Base-by-base conservation (phyloP, 2,797 vertebrate genomes). In the Clarias platycephalus region DNA sequence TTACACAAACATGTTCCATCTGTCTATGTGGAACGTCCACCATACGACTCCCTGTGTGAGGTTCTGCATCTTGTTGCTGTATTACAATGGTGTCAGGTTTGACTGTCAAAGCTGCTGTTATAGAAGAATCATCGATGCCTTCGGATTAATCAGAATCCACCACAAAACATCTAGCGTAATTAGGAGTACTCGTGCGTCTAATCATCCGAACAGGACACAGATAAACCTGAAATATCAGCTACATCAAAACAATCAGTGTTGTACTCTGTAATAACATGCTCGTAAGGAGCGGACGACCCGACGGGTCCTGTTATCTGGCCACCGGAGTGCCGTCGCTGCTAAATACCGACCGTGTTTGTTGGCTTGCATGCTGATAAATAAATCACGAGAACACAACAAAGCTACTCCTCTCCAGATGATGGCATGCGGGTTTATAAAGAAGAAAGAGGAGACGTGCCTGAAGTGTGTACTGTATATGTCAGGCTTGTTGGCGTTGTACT, bases 341-440 rank as follows among this genome's bases (percentile, higher is more conserved):
- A 81, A 80, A 86, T 84, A 78, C 83, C 78, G 78, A 66, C 34
- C 15, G 9, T 77, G 67, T 76, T 58, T 80, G 68, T 62, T 31
- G 64, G 60, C 28, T 82, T 31, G 76, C 75, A 62, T 49, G 44
- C 85, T 86, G 82, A 85, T 87, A 75, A 83, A 89, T 76, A 82
- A 84, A 86, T 82, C 78, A 86, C 20, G 53, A 85, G 74, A 85
- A 83, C 66, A 83, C 70, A 86, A 88, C 74, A 87, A 86, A 87
- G 74, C 76, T 44, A 72, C 64, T 86, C 44, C 70, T 86, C 87
- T 87, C 49, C 80, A 83, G 84, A 83, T 83, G 7, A 89, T 81
- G 20, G 57, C 71, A 37, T 67, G 72, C 22, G 55, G 81, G 79
- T 86, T 85, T 85, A 84, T 83, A 85, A 88, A 83, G 78, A 85